phyloP scores from a whole-genome alignment of 2,113 vertebrate genomes.

The Pimephales promelas region DNA sequence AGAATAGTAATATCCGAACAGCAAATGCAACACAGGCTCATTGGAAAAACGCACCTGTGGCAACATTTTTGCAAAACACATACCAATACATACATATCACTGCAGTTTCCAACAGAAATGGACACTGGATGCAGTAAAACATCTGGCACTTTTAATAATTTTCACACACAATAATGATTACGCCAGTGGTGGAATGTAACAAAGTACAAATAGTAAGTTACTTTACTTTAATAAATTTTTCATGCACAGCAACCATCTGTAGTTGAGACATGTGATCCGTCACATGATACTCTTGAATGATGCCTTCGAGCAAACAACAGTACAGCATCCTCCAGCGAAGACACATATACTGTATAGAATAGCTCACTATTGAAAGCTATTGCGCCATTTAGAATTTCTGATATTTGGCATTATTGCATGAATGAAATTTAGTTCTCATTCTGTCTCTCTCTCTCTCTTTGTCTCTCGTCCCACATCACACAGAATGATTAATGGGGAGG shows the following conservation, averaged over 20 bases:
- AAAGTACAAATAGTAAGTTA: no score
- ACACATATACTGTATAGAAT: background rate
- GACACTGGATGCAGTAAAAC: no score
- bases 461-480: conserved; percentile 1
- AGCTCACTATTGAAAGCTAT: background rate
- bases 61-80: no score
- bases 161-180: no score
- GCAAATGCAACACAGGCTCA: background rate
- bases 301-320: background rate
- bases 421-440: conserved; percentile 3
- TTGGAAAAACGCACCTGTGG: no score
- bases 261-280: background rate
- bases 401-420: conserved; percentile 14
- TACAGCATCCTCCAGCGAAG: background rate
- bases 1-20: background rate
- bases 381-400: conserved; percentile 4
- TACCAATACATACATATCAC: no score
- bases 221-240: no score
- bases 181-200: no score
- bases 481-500: conserved; percentile 48
- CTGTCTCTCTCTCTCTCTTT: conserved; percentile 18
- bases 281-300: conserved; percentile 1
- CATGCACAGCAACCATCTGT: no score
- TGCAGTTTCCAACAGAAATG: no score
- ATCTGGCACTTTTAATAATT: no score